Base-by-base conservation (phyloP, 1,140 invertebrate species). In the Polypedilum vanderplanki region DNA sequence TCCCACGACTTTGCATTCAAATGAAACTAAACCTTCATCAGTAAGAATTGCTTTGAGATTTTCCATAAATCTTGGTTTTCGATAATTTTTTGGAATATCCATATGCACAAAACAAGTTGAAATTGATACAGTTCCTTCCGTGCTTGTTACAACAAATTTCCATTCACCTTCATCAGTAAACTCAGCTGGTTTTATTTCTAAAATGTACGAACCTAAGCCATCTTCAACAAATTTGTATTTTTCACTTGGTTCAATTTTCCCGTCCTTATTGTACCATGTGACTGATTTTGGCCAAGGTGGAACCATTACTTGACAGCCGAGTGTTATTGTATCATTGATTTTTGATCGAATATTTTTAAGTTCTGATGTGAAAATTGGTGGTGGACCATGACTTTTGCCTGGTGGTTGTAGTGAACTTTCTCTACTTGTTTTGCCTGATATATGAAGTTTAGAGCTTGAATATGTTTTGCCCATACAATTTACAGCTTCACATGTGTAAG, bases 1-100 rank as follows among this genome's bases (percentile, higher is more conserved):
- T 0, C 94, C 94, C 7, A 95, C 93, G 4, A 96, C 93, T 84
- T 95, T 95, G 80, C 94, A 96, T 80, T 96, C 94, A 79, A 96
- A 96, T 0, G 93, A 95, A 3, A 96, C 94, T 5, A 95, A 83
- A 1, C 93, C 93, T 86, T 96, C 94, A 80, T 95, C 93, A 0
- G 94, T 95, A 20, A 96, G 84, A 41, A 96, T 87, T 5, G 93
- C 94, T 81, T 91, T 91, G 18, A 96, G 84, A 77, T 90, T 92
- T 81, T 96, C 94, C 87, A 96, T 90, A 81, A 96, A 96, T 77
- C 91, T 85, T 15, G 94, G 94, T 80, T 91, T 91, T 77, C 93
- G 87, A 79, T 95, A 96, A 80, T 94, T 95, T 80, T 93, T 93
- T 70, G 94, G 94, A 81, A 95, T 91, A 77, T 89, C 87, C 87